Conservation (phyloP, 2,797 vertebrate genomes). For the Sebastolobus altivelis region DNA sequence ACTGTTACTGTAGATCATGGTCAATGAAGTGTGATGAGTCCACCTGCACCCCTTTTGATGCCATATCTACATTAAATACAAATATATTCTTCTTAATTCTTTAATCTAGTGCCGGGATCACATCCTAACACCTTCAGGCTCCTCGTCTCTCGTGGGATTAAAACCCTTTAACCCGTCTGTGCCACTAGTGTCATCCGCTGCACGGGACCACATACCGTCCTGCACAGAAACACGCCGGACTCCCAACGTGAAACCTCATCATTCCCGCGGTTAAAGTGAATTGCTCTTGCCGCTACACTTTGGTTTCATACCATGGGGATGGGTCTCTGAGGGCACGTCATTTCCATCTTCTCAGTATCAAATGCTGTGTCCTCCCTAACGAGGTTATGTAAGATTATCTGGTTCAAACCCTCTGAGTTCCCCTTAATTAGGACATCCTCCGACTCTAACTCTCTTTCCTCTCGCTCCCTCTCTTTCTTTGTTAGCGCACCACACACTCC, state of each 20-base stretch:
- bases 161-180: slow-evolving; percentile 27
- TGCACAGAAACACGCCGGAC: slow-evolving; percentile 42
- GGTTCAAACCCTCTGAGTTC: slow-evolving; percentile 87
- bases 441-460: slow-evolving; percentile 61
- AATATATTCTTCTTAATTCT: background rate
- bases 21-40: slow-evolving; percentile 4
- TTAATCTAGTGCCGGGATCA: slow-evolving; percentile 7
- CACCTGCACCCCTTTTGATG: background rate
- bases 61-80: background rate
- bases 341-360: slow-evolving; percentile 82
- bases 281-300: slow-evolving; percentile 50
- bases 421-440: slow-evolving; percentile 88
- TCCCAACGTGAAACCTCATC: slow-evolving; percentile 28
- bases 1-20: background rate
- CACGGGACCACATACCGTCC: slow-evolving; percentile 41
- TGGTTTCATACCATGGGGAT: slow-evolving; percentile 54
- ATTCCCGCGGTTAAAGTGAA: slow-evolving; percentile 39
- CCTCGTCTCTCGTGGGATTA: slow-evolving; percentile 9
- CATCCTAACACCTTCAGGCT: background rate
- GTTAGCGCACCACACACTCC: slow-evolving; percentile 70
- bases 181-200: slow-evolving; percentile 23
- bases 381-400: slow-evolving; percentile 88
- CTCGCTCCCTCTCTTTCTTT: slow-evolving; percentile 72
- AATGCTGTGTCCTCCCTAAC: slow-evolving; percentile 83
- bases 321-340: slow-evolving; percentile 75